These are phyloP conservation scores for Sitophilus oryzae DNA, from an alignment of 1,140 invertebrate species.

Conservation along the genomic window DNA sequence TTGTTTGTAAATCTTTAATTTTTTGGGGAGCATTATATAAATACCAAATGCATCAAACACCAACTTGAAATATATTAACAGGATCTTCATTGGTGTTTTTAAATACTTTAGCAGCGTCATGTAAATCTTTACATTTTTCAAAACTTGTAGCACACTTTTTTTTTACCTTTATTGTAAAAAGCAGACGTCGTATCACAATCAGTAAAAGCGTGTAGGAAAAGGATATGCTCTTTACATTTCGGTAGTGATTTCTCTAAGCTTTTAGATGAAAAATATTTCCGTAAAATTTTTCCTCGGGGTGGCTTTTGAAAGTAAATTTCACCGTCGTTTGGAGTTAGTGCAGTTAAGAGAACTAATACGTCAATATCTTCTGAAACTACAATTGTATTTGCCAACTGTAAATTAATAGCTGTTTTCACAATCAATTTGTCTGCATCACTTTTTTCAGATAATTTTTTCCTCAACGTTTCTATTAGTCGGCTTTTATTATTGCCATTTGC, in stretches of 20 bases:
- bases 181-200: conserved; percentile 30
- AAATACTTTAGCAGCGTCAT: conserved; percentile 26
- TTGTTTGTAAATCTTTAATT: conserved; percentile 29
- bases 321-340: not conserved
- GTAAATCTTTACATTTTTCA: conserved; percentile 29
- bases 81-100: conserved; percentile 4
- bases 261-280: too few relatives aligned
- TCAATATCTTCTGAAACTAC: not conserved
- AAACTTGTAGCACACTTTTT: conserved; percentile 29
- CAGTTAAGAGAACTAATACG: not conserved
- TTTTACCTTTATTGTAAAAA: conserved; percentile 30
- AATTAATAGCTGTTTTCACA: not conserved
- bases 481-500: conserved; percentile 27
- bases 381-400: not conserved
- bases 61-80: conserved; percentile 27
- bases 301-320: not conserved
- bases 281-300: not conserved
- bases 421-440: conserved; percentile 24
- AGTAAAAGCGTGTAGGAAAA: conserved; percentile 32
- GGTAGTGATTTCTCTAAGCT: conserved; percentile 16
- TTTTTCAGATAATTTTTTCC: conserved; percentile 25
- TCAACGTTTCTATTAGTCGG: conserved; percentile 1
- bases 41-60: conserved; percentile 25
- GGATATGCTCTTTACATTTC: conserved; percentile 31
- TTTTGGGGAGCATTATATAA: too few relatives aligned